These are phyloP conservation scores for Enteromius paludinosus DNA, from an alignment of 2,797 vertebrate species.

Conservation along the genomic window DNA sequence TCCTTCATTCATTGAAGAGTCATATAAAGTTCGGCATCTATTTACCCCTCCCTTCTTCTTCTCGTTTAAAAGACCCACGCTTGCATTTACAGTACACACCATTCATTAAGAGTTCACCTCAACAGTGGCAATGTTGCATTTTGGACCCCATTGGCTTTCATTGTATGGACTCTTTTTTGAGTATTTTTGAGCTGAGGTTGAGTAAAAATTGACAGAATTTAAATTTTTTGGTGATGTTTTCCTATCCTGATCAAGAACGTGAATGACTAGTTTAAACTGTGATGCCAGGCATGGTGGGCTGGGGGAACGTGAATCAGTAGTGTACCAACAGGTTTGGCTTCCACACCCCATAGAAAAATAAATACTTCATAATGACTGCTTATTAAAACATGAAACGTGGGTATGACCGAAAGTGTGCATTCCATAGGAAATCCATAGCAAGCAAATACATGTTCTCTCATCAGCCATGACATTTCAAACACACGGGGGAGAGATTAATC, in stretches of 20 bases:
- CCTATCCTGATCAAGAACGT: conserved; percentile 39
- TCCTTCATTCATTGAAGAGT: conserved; percentile 50
- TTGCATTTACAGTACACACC: conserved; percentile 63
- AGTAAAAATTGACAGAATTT: not conserved
- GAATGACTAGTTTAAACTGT: conserved; percentile 49
- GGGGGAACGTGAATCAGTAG: conserved; percentile 56
- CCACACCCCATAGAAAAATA: conserved; percentile 82
- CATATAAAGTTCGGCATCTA: conserved; percentile 51
- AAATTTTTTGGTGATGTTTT: not conserved
- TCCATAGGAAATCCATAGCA: conserved; percentile 81
- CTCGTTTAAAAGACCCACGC: conserved; percentile 57
- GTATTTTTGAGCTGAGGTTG: not conserved
- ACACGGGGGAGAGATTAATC: conserved; percentile 75
- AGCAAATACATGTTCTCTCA: conserved; percentile 78
- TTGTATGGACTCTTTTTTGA: not conserved
- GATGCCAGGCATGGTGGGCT: conserved; percentile 34
- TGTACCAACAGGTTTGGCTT: conserved; percentile 81
- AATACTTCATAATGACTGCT: conserved; percentile 78
- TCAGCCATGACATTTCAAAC: conserved; percentile 75
- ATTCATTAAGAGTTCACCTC: conserved; percentile 56
- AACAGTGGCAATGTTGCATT: not conserved
- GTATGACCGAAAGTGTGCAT: conserved; percentile 77
- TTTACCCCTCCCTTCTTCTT: conserved; percentile 12
- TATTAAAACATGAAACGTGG: conserved; percentile 78
- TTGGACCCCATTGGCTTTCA: not conserved